Evolutionary conservation across 2,888 invertebrate genomes (phyloP).

Genomic region (Caenorhabditis sp.): DNA sequence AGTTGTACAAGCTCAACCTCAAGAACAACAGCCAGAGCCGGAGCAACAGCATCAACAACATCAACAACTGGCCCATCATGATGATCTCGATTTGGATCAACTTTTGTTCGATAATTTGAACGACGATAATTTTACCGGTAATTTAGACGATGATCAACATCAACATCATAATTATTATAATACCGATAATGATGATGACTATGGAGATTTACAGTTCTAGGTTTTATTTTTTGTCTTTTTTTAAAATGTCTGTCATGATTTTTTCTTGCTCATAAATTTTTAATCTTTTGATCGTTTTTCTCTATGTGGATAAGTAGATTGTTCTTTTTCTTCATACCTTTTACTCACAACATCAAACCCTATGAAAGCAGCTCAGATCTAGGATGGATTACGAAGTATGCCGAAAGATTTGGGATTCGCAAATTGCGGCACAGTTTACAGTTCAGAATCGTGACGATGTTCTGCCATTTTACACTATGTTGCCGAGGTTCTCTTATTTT

Average conservation of each 20-base stretch:
- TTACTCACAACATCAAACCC: not conserved
- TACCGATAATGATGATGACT: no score
- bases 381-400: constrained; percentile 85
- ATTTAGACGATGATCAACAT: not conserved
- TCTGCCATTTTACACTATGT: constrained; percentile 61
- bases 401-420: constrained; percentile 93
- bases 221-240: not conserved
- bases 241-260: not conserved
- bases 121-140: not conserved
- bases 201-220: not conserved
- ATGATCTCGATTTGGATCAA: not conserved
- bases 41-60: not conserved
- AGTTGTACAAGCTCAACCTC: not conserved
- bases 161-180: not conserved
- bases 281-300: no score
- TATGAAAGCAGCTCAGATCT: not conserved
- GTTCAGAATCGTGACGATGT: constrained; percentile 76
- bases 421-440: constrained; percentile 90
- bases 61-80: not conserved
- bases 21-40: not conserved
- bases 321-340: no score
- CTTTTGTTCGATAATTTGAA: not conserved
- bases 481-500: constrained; percentile 66
- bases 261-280: not conserved
- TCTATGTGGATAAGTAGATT: no score